phyloP scores from a whole-genome alignment of 2,888 invertebrate genomes.

The Latrodectus hesperus region DNA sequence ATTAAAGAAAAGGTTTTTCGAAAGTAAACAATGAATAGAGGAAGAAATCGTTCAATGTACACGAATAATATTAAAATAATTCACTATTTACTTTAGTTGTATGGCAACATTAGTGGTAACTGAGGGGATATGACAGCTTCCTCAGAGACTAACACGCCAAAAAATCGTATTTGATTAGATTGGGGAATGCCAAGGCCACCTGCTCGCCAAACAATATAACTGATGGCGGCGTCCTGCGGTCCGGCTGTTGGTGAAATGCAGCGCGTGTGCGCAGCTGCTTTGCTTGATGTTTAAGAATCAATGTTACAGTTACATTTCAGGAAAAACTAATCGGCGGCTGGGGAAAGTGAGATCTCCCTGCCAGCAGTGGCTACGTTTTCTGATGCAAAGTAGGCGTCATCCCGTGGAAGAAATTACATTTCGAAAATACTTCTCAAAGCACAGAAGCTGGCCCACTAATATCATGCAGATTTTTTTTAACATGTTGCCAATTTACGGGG shows the following conservation, averaged over 20 bases:
- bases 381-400: neutral
- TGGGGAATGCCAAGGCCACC: conserved; percentile 60
- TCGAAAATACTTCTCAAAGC: no score
- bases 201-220: conserved; percentile 23
- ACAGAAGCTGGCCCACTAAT: no score
- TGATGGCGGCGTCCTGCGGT: conserved; percentile 9
- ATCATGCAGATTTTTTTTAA: no score
- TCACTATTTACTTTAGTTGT: no score
- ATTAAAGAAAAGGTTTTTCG: no score
- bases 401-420: neutral
- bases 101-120: neutral
- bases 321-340: neutral
- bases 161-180: conserved; percentile 34
- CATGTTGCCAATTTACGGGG: no score
- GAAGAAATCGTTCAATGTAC: no score
- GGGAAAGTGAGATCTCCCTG: neutral
- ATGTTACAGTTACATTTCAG: neutral
- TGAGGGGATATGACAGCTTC: conserved; percentile 13
- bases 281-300: neutral
- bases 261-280: conserved; percentile 39
- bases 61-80: no score
- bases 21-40: no score
- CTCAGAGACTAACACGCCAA: conserved; percentile 32
- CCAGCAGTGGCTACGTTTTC: neutral
- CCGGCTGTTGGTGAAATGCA: conserved; percentile 22